Evolutionary conservation across 2,113 vertebrate genomes (phyloP), one percentile per base, ranked within the genome.

Genomic region (Myrmophylax atrothorax): DNA sequence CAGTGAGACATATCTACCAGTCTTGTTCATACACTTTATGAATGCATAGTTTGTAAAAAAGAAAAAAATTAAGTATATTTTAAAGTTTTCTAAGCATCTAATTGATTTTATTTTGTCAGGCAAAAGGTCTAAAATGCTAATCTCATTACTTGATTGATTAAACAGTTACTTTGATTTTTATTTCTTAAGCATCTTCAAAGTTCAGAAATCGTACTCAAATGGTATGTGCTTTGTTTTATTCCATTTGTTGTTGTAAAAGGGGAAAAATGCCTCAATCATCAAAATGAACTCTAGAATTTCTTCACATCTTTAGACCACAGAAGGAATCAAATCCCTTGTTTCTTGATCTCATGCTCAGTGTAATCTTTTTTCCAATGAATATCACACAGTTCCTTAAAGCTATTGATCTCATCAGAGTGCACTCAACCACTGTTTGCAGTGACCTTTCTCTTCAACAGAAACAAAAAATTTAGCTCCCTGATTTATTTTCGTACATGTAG

Each of bases 141-240:
- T 84, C 23, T 84, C 47, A n/a, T 84, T 0, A 46, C 33, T 87
- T 75, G 35, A 90, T 78, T 88, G 68, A 95, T 81, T 86, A 86
- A 91, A 52, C 50, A 90, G 10, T 84, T 94, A 86, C 52, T 94
- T 94, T 70, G 38, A 88, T 90, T 90, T 92, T 92, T 94, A 15
- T 70, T 88, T 95, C 46, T 75, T 92, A 78, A 49, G 13, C 14
- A 24, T 84, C 68, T 88, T 86, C 68, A 56, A 68, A 88, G 52
- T 67, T 81, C 84, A 22, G 50, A 86, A 92, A 84, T 55, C 74
- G 46, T 74, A 80, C n/a, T 83, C 88, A 85, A 83, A 7, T 18
- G 20, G 76, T 85, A 35, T 1, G 13, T 62, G 13, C 74, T 91
- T 93, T 77, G 6, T 84, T 90, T 93, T 86, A 49, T 77, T 95